phyloP scores from a whole-genome alignment of 1,140 invertebrate genomes.

The Camponotus floridanus region DNA sequence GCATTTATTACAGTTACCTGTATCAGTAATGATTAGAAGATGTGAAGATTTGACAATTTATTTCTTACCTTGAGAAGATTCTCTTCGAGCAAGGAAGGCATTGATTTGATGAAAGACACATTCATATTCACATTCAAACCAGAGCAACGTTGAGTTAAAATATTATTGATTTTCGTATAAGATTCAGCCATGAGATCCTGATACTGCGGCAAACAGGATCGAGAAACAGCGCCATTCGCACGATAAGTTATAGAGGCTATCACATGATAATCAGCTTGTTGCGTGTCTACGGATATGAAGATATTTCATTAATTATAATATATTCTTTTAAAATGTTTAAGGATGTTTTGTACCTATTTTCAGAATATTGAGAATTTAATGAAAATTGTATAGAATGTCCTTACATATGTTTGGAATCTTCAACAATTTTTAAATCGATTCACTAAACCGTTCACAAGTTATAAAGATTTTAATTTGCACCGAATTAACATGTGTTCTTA shows the following conservation, averaged over 20 bases:
- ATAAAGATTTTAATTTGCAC: too few relatives aligned
- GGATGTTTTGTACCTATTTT: too few relatives aligned
- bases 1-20: neutral
- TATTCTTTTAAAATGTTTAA: neutral
- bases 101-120: constrained; percentile 94
- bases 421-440: too few relatives aligned
- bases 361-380: too few relatives aligned
- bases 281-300: constrained; percentile 89
- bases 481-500: too few relatives aligned
- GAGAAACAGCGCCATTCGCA: constrained; percentile 94
- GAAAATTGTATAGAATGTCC: too few relatives aligned
- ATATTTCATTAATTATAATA: neutral
- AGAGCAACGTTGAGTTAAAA: constrained; percentile 96
- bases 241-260: constrained; percentile 95
- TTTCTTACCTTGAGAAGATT: constrained; percentile 91
- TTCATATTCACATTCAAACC: constrained; percentile 98
- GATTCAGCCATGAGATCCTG: constrained; percentile 93
- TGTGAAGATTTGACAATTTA: neutral
- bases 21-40: neutral
- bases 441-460: too few relatives aligned
- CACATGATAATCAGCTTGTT: constrained; percentile 97
- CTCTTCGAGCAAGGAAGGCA: constrained; percentile 92
- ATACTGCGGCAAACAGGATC: constrained; percentile 94
- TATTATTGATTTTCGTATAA: constrained; percentile 92
- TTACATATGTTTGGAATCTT: too few relatives aligned